Evolutionary conservation across 2,113 vertebrate genomes (phyloP).

Genomic region (Phylloscopus whistleri): DNA sequence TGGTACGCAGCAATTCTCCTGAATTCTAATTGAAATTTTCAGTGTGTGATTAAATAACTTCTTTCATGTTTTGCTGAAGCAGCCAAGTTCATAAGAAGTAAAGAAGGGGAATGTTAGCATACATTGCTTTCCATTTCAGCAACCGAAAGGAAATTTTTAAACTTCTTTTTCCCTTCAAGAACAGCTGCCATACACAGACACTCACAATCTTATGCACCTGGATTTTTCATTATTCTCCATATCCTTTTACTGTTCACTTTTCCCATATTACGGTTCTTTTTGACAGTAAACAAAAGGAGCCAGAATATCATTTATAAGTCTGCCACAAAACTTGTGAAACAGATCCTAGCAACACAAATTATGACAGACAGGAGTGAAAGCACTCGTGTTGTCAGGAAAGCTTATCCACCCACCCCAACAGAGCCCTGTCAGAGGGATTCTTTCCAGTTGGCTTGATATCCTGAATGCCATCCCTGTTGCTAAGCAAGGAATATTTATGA

Average conservation of each 20-base stretch:
- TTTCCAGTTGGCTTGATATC: slow-evolving; percentile 53
- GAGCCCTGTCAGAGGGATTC: slow-evolving; percentile 24
- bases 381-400: not conserved
- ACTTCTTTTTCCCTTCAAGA: not conserved
- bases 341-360: slow-evolving; percentile 36
- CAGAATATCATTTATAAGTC: slow-evolving; percentile 13
- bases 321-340: slow-evolving; percentile 39
- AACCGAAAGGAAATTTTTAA: not conserved
- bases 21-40: not conserved
- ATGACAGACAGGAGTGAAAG: slow-evolving; percentile 19
- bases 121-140: not conserved
- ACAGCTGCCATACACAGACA: not conserved
- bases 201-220: rapidly evolving
- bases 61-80: not conserved
- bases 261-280: not conserved
- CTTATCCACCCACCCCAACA: slow-evolving; percentile 28
- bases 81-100: not conserved
- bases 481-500: slow-evolving; percentile 31
- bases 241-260: not conserved
- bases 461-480: slow-evolving; percentile 45
- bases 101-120: not conserved
- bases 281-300: slow-evolving; percentile 34
- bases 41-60: not conserved
- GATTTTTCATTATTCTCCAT: not conserved
- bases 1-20: not conserved